phyloP scores from a whole-genome alignment of 2,888 invertebrate species.

The Meganola albula region DNA sequence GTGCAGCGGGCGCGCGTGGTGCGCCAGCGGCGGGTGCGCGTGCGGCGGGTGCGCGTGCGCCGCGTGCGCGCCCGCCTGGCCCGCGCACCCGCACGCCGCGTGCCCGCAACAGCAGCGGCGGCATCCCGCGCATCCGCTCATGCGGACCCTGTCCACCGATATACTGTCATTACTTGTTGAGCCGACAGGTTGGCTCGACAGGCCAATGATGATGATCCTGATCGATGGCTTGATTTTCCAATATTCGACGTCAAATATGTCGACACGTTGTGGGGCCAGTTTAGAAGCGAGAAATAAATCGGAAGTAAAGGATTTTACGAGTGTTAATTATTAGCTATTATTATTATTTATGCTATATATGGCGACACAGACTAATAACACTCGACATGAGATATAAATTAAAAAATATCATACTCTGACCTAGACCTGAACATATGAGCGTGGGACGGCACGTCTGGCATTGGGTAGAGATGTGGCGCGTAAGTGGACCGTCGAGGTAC shows the following conservation, averaged over 20 bases:
- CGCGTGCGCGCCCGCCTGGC: conserved; percentile 17
- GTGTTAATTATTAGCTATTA: too few relatives aligned
- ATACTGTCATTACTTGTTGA: neutral
- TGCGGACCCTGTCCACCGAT: conserved; percentile 35
- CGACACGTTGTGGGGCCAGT: too few relatives aligned
- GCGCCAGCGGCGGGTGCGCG: conserved; percentile 18
- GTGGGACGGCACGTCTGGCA: conserved; percentile 28
- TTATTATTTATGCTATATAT: too few relatives aligned
- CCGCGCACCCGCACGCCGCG: conserved; percentile 23
- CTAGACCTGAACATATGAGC: conserved; percentile 42
- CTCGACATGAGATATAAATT: too few relatives aligned
- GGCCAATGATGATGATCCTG: too few relatives aligned
- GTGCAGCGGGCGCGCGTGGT: conserved; percentile 19
- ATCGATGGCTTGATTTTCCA: too few relatives aligned
- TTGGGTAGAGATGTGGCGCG: conserved; percentile 17
- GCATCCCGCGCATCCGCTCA: conserved; percentile 43
- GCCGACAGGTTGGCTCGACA: too few relatives aligned
- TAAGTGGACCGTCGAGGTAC: conserved; percentile 19
- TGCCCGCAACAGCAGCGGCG: conserved; percentile 54
- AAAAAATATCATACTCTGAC: too few relatives aligned
- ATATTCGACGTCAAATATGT: too few relatives aligned
- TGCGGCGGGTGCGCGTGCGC: conserved; percentile 16
- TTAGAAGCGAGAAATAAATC: too few relatives aligned
- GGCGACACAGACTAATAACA: too few relatives aligned
- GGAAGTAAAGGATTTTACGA: too few relatives aligned